Evolutionary conservation across 1,140 invertebrate genomes (phyloP).

Genomic region (Drosophila rhopaloa): DNA sequence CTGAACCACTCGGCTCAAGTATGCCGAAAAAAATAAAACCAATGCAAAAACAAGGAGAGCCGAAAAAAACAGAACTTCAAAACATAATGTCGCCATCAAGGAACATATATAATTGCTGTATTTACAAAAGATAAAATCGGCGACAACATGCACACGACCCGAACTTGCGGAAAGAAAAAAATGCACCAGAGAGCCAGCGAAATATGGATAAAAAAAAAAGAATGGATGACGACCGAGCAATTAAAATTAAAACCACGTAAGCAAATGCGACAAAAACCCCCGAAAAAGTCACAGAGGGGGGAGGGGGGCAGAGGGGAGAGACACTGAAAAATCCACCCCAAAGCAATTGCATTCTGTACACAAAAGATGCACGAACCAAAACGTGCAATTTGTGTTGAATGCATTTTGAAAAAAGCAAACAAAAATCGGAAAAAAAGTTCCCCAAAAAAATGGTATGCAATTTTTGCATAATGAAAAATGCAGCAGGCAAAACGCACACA

Average conservation of each 20-base stretch:
- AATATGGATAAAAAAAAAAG: constrained; percentile 17
- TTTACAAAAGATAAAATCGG: constrained; percentile 83
- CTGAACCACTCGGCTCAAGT: constrained; percentile 40
- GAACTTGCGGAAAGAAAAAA: constrained; percentile 20
- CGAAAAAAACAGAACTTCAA: constrained; percentile 34
- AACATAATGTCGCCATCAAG: constrained; percentile 76
- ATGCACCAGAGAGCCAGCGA: constrained; percentile 1
- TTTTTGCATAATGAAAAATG: constrained; percentile 83
- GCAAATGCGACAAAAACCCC: constrained; percentile 73
- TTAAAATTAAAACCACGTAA: constrained; percentile 82
- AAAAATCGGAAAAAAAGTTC: constrained; percentile 64
- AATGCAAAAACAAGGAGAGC: constrained; percentile 10
- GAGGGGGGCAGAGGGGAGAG: constrained; percentile 20
- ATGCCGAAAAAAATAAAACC: constrained; percentile 19
- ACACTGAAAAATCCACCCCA: constrained; percentile 74
- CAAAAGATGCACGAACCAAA: constrained; percentile 80
- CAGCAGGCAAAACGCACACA: constrained; percentile 66
- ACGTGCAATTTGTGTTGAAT: constrained; percentile 81
- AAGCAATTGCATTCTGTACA: constrained; percentile 70
- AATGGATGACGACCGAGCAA: constrained; percentile 69
- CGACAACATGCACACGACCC: constrained; percentile 68
- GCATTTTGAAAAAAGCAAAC: constrained; percentile 67
- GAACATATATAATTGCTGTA: constrained; percentile 81
- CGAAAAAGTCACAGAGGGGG: constrained; percentile 37
- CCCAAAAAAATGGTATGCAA: constrained; percentile 71